phyloP scores from a whole-genome alignment of 2,797 vertebrate species.

The Melanotaenia maccullochi region DNA sequence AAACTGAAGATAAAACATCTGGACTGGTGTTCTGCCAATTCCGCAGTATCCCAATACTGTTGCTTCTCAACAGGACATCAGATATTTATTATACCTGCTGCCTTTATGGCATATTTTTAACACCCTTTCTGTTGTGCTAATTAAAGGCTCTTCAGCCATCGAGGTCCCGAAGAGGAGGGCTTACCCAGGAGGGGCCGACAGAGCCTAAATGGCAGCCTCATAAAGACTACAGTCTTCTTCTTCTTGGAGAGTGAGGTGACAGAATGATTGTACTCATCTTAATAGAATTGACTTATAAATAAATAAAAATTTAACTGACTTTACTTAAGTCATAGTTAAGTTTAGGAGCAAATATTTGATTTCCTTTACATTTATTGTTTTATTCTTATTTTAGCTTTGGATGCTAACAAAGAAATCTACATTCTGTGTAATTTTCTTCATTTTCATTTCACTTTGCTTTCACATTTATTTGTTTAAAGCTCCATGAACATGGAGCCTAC shows the following conservation, averaged over 20 bases:
- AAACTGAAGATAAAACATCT: background rate
- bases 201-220: conserved; percentile 94
- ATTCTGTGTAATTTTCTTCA: background rate
- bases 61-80: background rate
- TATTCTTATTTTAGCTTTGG: background rate
- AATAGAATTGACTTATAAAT: background rate
- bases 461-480: conserved; percentile 71
- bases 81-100: background rate
- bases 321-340: background rate
- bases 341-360: background rate
- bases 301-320: background rate
- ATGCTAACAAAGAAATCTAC: background rate
- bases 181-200: conserved; percentile 91
- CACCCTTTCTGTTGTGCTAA: conserved; percentile 24
- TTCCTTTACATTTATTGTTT: background rate
- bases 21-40: background rate
- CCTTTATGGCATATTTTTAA: background rate
- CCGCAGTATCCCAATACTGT: background rate
- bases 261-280: conserved; percentile 31
- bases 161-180: conserved; percentile 92
- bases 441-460: too few relatives aligned
- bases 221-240: conserved; percentile 97
- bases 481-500: conserved; percentile 97
- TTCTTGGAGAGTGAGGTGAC: conserved; percentile 96
- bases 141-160: conserved; percentile 92